Percentiles rank a stretch among this genome's conserved stretches.
Conservation (phyloP, 1,140 invertebrate genomes). For the Drosophila mayri region DNA sequence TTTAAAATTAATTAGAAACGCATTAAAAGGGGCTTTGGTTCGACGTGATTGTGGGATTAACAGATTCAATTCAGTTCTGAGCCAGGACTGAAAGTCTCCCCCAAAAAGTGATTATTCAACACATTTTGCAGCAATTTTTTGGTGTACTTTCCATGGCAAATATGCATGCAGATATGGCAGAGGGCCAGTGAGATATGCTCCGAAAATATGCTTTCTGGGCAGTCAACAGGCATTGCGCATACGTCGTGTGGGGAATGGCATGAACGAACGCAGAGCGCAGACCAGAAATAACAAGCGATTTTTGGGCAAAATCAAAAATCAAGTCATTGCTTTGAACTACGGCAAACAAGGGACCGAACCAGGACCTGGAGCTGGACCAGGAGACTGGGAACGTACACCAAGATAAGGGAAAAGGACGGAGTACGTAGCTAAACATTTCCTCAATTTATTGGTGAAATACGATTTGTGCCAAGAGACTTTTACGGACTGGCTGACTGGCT, state of each 20-base stretch:
- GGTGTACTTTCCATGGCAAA: slow-evolving; percentile 20
- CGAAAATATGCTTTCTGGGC: slow-evolving; percentile 36
- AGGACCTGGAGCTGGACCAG: neutral
- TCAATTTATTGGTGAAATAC: slow-evolving; percentile 80
- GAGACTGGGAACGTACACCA: slow-evolving; percentile 8
- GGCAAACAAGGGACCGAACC: slow-evolving; percentile 37
- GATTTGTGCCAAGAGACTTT: slow-evolving; percentile 67
- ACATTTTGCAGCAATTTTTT: slow-evolving; percentile 26
- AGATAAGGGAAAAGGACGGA: neutral
- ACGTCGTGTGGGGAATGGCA: slow-evolving; percentile 18
- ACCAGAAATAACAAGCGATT: slow-evolving; percentile 52
- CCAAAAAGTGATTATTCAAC: slow-evolving; percentile 47
- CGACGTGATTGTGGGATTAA: slow-evolving; percentile 18
- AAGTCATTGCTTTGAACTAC: slow-evolving; percentile 62
- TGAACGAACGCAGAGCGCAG: slow-evolving; percentile 24
- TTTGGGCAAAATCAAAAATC: slow-evolving; percentile 63
- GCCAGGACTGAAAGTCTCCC: neutral
- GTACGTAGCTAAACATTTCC: slow-evolving; percentile 63
- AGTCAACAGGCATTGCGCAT: slow-evolving; percentile 44
- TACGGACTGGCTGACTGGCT: slow-evolving; percentile 38
- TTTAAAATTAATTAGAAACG: slow-evolving; percentile 53
- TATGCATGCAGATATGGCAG: slow-evolving; percentile 23
- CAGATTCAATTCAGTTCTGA: slow-evolving; percentile 15
- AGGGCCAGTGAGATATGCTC: slow-evolving; percentile 23
- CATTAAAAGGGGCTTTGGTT: slow-evolving; percentile 20